A percentile compares a stretch with the other conserved stretches of the same genome.
These are phyloP conservation scores for Arrhamphus sclerolepis DNA, from an alignment of 2,797 vertebrate genomes.

Conservation along the genomic window DNA sequence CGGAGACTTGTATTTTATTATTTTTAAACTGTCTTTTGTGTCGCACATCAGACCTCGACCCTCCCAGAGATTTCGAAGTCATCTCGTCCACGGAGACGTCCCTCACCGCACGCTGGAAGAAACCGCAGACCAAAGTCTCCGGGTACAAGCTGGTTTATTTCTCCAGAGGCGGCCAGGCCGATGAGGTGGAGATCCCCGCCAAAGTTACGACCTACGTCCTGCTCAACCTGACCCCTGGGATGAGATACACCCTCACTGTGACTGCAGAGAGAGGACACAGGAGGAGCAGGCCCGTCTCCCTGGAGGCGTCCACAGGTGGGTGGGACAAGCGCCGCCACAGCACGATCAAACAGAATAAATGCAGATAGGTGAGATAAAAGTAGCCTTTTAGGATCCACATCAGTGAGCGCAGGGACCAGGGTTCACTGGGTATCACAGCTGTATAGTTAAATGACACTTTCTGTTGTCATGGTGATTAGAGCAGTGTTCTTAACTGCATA, in stretches of 20 bases:
- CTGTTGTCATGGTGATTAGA: no score
- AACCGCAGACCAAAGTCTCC: conserved; percentile 86
- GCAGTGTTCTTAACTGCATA: no score
- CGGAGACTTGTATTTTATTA: not conserved
- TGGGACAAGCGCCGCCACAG: not conserved
- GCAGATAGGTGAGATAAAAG: not conserved
- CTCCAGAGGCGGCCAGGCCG: conserved; percentile 64
- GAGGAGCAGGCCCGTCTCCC: conserved; percentile 81
- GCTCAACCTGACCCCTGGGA: conserved; percentile 81
- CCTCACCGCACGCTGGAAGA: conserved; percentile 84
- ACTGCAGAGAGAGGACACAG: conserved; percentile 85
- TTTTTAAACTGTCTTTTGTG: not conserved
- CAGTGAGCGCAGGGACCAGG: no score
- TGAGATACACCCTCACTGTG: conserved; percentile 83
- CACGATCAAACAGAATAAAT: not conserved
- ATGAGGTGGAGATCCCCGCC: conserved; percentile 81
- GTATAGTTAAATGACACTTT: no score
- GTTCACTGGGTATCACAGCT: not conserved
- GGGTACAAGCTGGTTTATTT: conserved; percentile 83
- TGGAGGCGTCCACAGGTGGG: conserved; percentile 86
- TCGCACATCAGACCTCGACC: conserved; percentile 85
- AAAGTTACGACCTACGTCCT: conserved; percentile 77
- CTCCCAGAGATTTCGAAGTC: conserved; percentile 84
- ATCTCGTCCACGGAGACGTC: conserved; percentile 83
- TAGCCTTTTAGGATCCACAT: not conserved